Conservation (phyloP, 2,113 vertebrate genomes). For the Hirundichthys speculiger region DNA sequence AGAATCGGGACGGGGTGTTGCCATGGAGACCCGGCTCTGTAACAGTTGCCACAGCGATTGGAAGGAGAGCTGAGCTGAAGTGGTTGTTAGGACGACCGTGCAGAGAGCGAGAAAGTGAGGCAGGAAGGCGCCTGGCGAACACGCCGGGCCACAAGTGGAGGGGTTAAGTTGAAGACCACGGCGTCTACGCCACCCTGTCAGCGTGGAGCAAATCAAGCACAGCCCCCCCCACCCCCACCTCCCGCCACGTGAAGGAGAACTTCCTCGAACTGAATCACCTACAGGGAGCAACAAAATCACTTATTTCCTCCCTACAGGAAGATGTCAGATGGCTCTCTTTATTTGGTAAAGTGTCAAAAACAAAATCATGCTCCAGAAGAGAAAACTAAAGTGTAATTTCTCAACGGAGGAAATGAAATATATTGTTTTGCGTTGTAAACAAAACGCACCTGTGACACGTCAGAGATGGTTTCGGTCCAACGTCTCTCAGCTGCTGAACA, state of each 20-base stretch:
- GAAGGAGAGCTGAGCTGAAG: constrained; percentile 67
- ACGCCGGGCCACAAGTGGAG: constrained; percentile 30
- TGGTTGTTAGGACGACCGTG: constrained; percentile 75
- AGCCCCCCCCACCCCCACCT: not conserved
- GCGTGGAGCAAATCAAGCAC: constrained; percentile 12
- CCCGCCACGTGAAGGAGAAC: constrained; percentile 2
- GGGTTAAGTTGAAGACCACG: constrained; percentile 40
- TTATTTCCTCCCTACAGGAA: constrained; percentile 40
- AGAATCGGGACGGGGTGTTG: constrained; percentile 73
- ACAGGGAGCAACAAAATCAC: constrained; percentile 49
- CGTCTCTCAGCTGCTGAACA: too few species aligned
- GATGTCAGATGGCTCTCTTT: constrained; percentile 33
- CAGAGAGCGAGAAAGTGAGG: constrained; percentile 54
- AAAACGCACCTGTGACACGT: too few species aligned
- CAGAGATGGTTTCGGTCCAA: too few species aligned
- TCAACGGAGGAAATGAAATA: not conserved
- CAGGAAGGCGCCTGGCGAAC: constrained; percentile 40
- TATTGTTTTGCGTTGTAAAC: too few species aligned
- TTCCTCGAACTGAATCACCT: constrained; percentile 30
- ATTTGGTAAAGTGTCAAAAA: constrained; percentile 29
- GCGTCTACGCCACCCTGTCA: constrained; percentile 32
- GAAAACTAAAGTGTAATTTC: not conserved
- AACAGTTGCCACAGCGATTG: constrained; percentile 79
- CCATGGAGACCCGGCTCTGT: constrained; percentile 75
- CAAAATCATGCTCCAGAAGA: not conserved